Conservation (phyloP, 2,888 invertebrate species). For the Hemaris fuciformis region DNA sequence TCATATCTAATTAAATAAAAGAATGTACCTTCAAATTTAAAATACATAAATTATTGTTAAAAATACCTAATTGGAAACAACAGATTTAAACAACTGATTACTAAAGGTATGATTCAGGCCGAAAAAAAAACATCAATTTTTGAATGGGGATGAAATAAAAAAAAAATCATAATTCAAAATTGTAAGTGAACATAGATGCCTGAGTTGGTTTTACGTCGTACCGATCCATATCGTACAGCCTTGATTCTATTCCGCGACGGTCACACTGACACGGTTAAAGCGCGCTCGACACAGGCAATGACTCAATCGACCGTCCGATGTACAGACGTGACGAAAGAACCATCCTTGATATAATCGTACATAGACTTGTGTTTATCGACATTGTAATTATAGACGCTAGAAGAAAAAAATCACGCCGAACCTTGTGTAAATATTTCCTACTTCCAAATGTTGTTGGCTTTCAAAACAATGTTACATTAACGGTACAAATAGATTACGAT, state of each 20-base stretch:
- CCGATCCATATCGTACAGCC: constrained; percentile 63
- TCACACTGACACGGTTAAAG: constrained; percentile 68
- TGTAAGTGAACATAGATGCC: constrained; percentile 39
- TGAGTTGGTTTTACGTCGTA: constrained; percentile 44
- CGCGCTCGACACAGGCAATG: constrained; percentile 53
- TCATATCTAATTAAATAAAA: background rate
- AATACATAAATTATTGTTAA: background rate
- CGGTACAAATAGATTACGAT: background rate
- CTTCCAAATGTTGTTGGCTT: background rate
- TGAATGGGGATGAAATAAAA: constrained; percentile 16
- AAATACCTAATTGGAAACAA: background rate
- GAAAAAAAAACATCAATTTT: constrained; percentile 3
- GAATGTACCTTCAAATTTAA: background rate
- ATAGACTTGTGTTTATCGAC: constrained; percentile 43
- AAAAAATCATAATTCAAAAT: constrained; percentile 19
- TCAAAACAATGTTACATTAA: background rate
- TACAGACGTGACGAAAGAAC: constrained; percentile 56
- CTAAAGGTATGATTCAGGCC: background rate
- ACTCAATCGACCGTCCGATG: constrained; percentile 52
- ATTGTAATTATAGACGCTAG: constrained; percentile 28
- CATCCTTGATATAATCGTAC: constrained; percentile 65
- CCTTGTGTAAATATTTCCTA: constrained; percentile 13
- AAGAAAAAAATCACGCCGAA: constrained; percentile 20
- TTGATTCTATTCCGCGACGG: constrained; percentile 77
- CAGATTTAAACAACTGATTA: background rate